phyloP scores from a whole-genome alignment of 2,888 invertebrate genomes.

The Catocala nupta region DNA sequence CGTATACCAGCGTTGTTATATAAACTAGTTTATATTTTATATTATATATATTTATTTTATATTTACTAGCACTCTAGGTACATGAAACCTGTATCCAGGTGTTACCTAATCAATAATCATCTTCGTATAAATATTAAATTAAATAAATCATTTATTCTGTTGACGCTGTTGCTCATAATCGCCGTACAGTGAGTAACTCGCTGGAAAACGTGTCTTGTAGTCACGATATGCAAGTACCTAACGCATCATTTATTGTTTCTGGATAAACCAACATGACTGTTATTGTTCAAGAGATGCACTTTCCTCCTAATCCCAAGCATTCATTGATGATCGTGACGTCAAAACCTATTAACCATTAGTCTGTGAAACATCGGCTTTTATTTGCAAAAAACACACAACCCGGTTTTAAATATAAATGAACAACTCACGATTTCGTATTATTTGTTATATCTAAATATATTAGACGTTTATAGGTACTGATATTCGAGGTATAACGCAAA shows the following conservation, averaged over 20 bases:
- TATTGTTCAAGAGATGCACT: neutral
- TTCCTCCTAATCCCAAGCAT: constrained; percentile 1
- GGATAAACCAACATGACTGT: neutral
- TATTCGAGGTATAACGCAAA: neutral
- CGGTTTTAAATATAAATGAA: constrained; percentile 9
- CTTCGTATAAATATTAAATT: too few species aligned
- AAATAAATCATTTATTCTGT: too few species aligned
- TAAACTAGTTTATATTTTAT: too few species aligned
- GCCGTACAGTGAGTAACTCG: neutral
- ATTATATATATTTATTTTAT: too few species aligned
- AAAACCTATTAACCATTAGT: neutral
- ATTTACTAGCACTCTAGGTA: too few species aligned
- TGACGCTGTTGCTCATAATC: too few species aligned
- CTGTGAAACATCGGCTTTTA: neutral
- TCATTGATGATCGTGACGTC: constrained; percentile 8
- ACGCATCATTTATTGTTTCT: neutral
- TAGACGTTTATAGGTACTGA: neutral
- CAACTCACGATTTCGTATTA: constrained; percentile 28
- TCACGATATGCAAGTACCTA: neutral
- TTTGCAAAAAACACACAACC: constrained; percentile 1
- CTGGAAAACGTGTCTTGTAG: neutral
- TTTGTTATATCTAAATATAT: neutral
- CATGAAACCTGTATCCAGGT: too few species aligned
- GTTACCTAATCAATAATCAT: too few species aligned
- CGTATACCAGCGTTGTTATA: too few species aligned